Base-by-base conservation (phyloP, 2,888 invertebrate species). In the Epistrophella euchroma region DNA sequence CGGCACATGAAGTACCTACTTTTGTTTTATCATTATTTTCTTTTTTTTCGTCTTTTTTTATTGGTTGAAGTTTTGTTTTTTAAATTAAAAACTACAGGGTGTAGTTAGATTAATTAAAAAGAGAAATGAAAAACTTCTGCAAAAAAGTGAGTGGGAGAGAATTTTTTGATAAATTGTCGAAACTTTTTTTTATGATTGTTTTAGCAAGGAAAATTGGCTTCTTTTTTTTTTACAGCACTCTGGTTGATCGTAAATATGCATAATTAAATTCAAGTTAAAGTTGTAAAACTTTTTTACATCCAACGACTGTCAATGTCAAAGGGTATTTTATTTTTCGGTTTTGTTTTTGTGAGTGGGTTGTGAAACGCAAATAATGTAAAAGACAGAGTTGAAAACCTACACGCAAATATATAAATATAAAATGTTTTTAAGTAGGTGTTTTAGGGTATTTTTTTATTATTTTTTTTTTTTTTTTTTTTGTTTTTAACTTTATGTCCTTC, bases 81-180 rank as follows among this genome's bases (percentile, higher is more conserved):
- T 35, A 66, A 66, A 66, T 66, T 60, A 50, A 15, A 40, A 64
- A 71, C 45, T 70, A 71, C 83, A 84, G 83, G 79, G 83, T 84
- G 83, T 64, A 52, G 52, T 66, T 32, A 19, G 56, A 47, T 17
- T 71, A 82, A 82, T 60, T 77, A 66, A 77, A 77, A 52, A 13
- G 22, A 50, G 25, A 72, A 60, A 55, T 22, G 9, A 28, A 19
- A 62, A 62, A 25, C 11, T 22, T 28, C 10, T 52, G 13, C 28
- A 19, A 64, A 7, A 22, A 55, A n/a, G 0, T 11, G 43, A 47
- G 79, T 79, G 72, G 73, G 73, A 40, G 35, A 17, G 3, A 4
- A 22, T 22, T 35, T 62, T 28, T 22, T 52, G 50, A 43, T 77
- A 70, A 37, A 62, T n/a, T 32, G 43, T 62, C 17, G 25, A 13